phyloP scores from a whole-genome alignment of 2,797 vertebrate genomes.

The Sardinella longiceps region DNA sequence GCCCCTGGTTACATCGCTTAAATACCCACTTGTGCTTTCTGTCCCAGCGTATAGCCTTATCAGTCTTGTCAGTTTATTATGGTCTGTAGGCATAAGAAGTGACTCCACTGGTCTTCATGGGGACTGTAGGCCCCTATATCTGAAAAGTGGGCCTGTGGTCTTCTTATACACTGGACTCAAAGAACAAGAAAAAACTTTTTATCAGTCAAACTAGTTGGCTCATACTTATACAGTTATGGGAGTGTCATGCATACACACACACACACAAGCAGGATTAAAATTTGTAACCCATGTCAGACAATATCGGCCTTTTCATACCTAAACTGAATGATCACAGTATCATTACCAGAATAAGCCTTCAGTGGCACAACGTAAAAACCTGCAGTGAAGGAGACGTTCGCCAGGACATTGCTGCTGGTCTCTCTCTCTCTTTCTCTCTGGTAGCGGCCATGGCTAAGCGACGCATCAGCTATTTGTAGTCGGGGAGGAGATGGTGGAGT shows the following conservation, averaged over 20 bases:
- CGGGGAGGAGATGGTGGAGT: neutral
- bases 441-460: neutral
- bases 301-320: neutral
- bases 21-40: too few species aligned
- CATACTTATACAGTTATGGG: too few species aligned
- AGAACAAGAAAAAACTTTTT: neutral
- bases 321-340: neutral
- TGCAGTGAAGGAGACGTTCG: neutral
- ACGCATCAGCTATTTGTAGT: neutral
- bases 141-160: neutral
- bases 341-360: neutral
- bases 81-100: neutral
- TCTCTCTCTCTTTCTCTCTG: neutral
- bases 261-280: neutral
- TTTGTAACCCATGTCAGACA: too few species aligned
- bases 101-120: neutral
- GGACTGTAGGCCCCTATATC: neutral
- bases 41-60: neutral
- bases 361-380: neutral
- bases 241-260: too few species aligned
- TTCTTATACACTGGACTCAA: neutral
- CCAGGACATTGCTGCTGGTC: neutral
- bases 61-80: neutral
- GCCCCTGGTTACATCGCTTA: too few species aligned
- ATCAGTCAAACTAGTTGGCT: neutral